These are phyloP conservation scores for Antechinus stuartii DNA, from an alignment of 2,113 vertebrate genomes.

Conservation along the genomic window DNA sequence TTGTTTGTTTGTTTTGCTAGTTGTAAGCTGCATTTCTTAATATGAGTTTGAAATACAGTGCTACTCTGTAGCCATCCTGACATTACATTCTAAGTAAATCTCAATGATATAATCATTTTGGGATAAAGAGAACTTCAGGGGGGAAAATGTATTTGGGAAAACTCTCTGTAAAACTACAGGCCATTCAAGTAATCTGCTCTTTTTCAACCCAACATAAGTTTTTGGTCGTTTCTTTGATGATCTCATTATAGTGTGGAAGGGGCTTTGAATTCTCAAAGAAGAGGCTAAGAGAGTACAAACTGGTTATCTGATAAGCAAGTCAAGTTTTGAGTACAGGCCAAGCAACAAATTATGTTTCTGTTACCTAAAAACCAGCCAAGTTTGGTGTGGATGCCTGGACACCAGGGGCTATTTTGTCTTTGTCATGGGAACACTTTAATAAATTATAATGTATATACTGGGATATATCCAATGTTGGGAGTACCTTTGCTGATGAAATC, in stretches of 20 bases:
- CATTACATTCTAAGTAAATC: neutral
- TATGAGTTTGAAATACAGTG: neutral
- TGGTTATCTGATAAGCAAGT: neutral
- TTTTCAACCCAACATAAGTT: neutral
- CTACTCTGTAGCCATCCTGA: neutral
- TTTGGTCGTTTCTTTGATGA: neutral
- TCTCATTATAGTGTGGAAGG: neutral
- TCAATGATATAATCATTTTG: neutral
- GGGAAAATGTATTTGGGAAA: neutral
- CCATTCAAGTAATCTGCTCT: neutral
- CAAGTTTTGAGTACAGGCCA: neutral
- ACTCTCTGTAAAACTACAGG: neutral
- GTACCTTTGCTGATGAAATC: neutral
- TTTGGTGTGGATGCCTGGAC: neutral
- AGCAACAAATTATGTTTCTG: neutral
- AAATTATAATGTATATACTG: neutral
- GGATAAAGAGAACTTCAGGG: neutral
- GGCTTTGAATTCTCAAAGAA: neutral
- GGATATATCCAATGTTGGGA: neutral
- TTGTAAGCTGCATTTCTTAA: neutral
- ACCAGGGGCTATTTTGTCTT: neutral
- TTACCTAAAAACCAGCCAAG: neutral
- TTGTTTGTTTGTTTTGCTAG: neutral
- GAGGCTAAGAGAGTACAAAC: neutral
- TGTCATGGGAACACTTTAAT: neutral